Evolutionary conservation across 2,797 vertebrate species (phyloP).

Genomic region (Danio albolineatus): DNA sequence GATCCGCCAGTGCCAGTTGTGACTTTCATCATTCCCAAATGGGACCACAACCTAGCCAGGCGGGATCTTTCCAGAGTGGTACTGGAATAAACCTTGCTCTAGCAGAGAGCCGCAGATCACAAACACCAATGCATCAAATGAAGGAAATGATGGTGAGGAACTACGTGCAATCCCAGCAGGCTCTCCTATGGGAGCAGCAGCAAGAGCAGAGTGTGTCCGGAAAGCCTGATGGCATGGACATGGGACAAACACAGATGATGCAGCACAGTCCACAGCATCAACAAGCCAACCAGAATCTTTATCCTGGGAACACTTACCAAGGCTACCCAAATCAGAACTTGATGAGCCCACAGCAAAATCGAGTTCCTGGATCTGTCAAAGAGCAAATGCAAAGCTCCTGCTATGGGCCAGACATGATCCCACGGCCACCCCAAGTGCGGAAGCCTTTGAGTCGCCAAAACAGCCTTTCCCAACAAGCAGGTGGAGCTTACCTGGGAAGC

Average conservation of each 20-base stretch:
- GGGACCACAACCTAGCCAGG: slow-evolving; percentile 65
- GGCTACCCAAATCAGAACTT: slow-evolving; percentile 82
- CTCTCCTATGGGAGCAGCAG: slow-evolving; percentile 91
- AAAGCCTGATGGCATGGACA: slow-evolving; percentile 72
- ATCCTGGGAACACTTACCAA: slow-evolving; percentile 79
- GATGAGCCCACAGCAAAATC: slow-evolving; percentile 74
- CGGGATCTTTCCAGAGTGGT: slow-evolving; percentile 71
- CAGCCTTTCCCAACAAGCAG: slow-evolving; percentile 75
- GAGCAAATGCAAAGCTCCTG: slow-evolving; percentile 78
- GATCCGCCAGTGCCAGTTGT: slow-evolving; percentile 73
- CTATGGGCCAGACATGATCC: slow-evolving; percentile 82
- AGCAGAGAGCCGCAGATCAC: slow-evolving; percentile 77
- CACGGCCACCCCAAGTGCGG: slow-evolving; percentile 81
- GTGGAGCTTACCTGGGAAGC: slow-evolving; percentile 75
- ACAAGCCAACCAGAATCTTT: slow-evolving; percentile 78
- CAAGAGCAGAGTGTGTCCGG: slow-evolving; percentile 70
- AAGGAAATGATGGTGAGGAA: slow-evolving; percentile 95
- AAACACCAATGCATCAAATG: slow-evolving; percentile 88
- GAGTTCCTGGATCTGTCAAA: slow-evolving; percentile 68
- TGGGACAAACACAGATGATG: slow-evolving; percentile 73
- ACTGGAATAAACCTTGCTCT: slow-evolving; percentile 74
- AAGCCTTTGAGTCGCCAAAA: slow-evolving; percentile 83
- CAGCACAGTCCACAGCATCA: slow-evolving; percentile 79
- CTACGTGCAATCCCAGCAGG: slow-evolving; percentile 95
- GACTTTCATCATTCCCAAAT: slow-evolving; percentile 73